Percentiles rank a stretch among this genome's conserved stretches.
phyloP scores from a whole-genome alignment of 2,797 vertebrate species.

The Geotrypetes seraphini region DNA sequence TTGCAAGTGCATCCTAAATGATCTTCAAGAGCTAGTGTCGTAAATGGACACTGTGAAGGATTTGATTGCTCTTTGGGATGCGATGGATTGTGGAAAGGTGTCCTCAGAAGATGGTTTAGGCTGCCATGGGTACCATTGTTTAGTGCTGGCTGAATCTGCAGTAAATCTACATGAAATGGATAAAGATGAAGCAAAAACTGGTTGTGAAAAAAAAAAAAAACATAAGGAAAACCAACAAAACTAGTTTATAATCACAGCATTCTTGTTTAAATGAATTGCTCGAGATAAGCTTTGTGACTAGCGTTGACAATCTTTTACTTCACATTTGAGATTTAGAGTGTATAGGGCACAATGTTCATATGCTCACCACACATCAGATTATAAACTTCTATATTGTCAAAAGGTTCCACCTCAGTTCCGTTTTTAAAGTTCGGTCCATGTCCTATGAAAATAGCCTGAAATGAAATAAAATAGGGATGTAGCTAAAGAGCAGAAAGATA shows the following conservation, averaged over 20 bases:
- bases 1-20: conserved; percentile 52
- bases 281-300: too few relatives aligned
- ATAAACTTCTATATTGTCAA: conserved; percentile 96
- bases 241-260: too few relatives aligned
- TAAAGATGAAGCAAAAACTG: too few relatives aligned
- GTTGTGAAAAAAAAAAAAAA: too few relatives aligned
- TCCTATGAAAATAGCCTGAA: conserved; percentile 81
- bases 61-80: conserved; percentile 60
- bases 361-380: conserved; percentile 92
- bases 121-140: conserved; percentile 94
- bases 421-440: conserved; percentile 76
- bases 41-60: conserved; percentile 44
- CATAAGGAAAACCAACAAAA: too few relatives aligned
- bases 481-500: too few relatives aligned
- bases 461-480: too few relatives aligned
- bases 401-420: conserved; percentile 63
- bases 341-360: too few relatives aligned
- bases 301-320: too few relatives aligned
- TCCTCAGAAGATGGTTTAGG: conserved; percentile 81
- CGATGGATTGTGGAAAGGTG: conserved; percentile 55
- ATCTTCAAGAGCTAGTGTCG: neutral
- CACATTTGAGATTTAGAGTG: too few relatives aligned
- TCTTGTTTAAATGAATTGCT: too few relatives aligned
- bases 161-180: conserved; percentile 63
- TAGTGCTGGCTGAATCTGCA: conserved; percentile 67